phyloP scores from a whole-genome alignment of 1,140 invertebrate species.

The Psix sp. region DNA sequence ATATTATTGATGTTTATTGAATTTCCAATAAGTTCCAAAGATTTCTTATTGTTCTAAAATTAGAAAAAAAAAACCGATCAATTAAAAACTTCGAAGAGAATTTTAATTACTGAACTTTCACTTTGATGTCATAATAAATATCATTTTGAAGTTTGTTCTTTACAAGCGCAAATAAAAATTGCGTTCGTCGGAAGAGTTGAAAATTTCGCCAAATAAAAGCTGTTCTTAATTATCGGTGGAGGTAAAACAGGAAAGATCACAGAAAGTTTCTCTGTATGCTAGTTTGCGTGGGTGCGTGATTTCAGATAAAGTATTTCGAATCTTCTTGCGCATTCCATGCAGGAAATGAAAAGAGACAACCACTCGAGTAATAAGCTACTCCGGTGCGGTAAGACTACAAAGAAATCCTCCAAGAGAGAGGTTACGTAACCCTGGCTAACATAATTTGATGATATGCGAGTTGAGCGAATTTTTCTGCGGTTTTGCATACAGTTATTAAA shows the following conservation, averaged over 20 bases:
- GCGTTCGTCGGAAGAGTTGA: not conserved
- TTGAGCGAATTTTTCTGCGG: slow-evolving; percentile 2
- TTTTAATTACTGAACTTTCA: too few species aligned
- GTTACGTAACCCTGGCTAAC: slow-evolving; percentile 2
- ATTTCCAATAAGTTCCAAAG: too few species aligned
- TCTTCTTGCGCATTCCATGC: slow-evolving; percentile 1
- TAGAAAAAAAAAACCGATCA: too few species aligned
- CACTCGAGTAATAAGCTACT: not conserved
- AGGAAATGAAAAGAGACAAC: not conserved
- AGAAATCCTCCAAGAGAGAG: slow-evolving; percentile 1
- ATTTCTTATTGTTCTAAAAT: too few species aligned
- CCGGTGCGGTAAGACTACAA: slow-evolving; percentile 1
- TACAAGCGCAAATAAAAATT: not conserved
- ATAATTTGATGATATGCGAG: too few species aligned
- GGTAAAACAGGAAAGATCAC: slow-evolving; percentile 1
- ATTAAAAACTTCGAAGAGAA: too few species aligned
- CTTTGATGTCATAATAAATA: too few species aligned
- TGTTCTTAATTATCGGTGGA: not conserved
- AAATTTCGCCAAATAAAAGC: not conserved
- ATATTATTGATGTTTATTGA: too few species aligned
- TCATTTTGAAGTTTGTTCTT: too few species aligned
- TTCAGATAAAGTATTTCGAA: too few species aligned
- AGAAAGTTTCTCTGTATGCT: not conserved
- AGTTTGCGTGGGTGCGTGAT: not conserved
- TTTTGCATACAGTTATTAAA: slow-evolving; percentile 1